These are phyloP conservation scores for Apostichopus japonicus DNA, from an alignment of 35 echinoderm and acorn worm genomes.

Conservation along the genomic window DNA sequence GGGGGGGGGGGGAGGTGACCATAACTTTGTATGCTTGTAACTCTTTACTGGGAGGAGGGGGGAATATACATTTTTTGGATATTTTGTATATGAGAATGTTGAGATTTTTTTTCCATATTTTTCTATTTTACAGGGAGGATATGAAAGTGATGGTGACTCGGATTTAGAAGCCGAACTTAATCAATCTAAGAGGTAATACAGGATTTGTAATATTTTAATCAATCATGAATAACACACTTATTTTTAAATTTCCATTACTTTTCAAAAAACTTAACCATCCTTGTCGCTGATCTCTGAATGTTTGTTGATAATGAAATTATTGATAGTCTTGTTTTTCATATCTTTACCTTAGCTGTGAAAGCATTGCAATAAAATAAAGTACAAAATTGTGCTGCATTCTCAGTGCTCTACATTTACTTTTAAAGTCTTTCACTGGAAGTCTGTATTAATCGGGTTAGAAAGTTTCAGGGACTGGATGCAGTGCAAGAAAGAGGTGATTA, in stretches of 20 bases:
- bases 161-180: not conserved
- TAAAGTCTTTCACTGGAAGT: not conserved
- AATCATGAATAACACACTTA: too few species aligned
- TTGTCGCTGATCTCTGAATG: not conserved
- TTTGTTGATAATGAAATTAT: not conserved
- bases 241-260: too few species aligned
- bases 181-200: slow-evolving; percentile 9
- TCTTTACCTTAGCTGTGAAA: not conserved
- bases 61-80: too few species aligned
- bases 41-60: too few species aligned
- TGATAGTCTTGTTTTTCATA: not conserved
- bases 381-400: not conserved
- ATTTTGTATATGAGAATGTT: not conserved
- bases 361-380: not conserved
- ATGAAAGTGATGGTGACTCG: slow-evolving; percentile 32
- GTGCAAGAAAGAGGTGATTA: too few species aligned
- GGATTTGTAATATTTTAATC: not conserved
- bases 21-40: too few species aligned
- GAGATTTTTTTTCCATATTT: not conserved
- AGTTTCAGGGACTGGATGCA: too few species aligned
- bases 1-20: too few species aligned
- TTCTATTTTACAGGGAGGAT: slow-evolving; percentile 1
- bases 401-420: not conserved
- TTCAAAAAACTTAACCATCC: too few species aligned
- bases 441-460: too few species aligned